Evolutionary conservation across 37 sponge, comb jelly and placozoan species (phyloP).

Genomic region (Tethya wilhelma): DNA sequence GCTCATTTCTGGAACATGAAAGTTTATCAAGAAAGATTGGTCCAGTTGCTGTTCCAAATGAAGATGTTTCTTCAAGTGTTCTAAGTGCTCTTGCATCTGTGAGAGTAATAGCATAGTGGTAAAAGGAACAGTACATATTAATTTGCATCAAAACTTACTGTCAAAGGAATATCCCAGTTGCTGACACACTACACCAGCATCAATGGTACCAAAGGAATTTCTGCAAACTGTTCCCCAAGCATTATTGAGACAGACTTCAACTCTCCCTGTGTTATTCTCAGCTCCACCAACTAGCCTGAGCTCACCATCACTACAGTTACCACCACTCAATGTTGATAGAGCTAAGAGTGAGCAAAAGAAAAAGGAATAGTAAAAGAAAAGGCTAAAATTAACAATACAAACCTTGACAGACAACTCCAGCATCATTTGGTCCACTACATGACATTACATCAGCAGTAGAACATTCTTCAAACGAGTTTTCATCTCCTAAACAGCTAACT

Average conservation of each 20-base stretch:
- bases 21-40: too few species aligned
- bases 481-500: constrained; percentile 12
- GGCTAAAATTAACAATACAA: too few species aligned
- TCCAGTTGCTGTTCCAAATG: too few species aligned
- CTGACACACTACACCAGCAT: constrained; percentile 10
- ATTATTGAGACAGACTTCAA: constrained; percentile 39
- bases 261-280: constrained; percentile 10
- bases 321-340: not conserved
- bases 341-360: too few species aligned
- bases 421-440: constrained; percentile 9
- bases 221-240: constrained; percentile 41
- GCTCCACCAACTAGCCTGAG: constrained; percentile 34
- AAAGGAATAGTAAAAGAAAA: too few species aligned
- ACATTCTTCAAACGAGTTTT: not conserved
- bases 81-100: too few species aligned
- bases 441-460: not conserved
- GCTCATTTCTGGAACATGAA: too few species aligned
- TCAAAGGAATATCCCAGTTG: too few species aligned
- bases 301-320: constrained; percentile 44
- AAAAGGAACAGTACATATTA: too few species aligned
- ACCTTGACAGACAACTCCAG: constrained; percentile 28
- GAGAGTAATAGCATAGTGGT: too few species aligned
- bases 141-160: too few species aligned
- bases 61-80: too few species aligned
- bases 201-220: not conserved